Base-by-base conservation (phyloP, 2,113 vertebrate genomes). In the Etheostoma spectabile region DNA sequence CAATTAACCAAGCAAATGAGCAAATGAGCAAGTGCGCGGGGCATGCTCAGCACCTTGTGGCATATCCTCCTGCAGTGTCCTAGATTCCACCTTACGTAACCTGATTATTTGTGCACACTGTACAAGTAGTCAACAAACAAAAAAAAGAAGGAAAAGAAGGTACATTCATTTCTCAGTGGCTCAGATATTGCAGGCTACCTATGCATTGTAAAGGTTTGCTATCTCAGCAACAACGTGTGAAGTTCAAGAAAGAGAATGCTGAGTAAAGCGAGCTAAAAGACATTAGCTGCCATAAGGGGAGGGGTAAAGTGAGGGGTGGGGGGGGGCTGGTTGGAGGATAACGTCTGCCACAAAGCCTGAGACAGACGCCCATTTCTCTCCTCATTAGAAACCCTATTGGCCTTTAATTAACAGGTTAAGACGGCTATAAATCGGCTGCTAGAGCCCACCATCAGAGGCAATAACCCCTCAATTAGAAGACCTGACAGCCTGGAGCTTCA, bases 61-160 rank as follows among this genome's bases (percentile, higher is more conserved):
- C 77, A 61, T 77, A 69, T 79, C 76, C 74, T 70, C 55, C 86
- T 70, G 89, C 77, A 18, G 77, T 56, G 88, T 83, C 88, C 92
- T 88, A 93, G 80, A 91, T 91, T 88, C 78, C 69, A 38, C 84
- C 75, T 91, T 91, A 85, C 8, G 52, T 76, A 92, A 92, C 82
- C 82, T 49, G 61, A 83, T 88, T 91, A 86, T 83, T 89, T 86
- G 83, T 76, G 84, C 77, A 84, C 75, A 63, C 66, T 65, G 45
- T 46, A 78, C 83, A 90, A 83, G 87, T 76, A 77, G 52, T 77
- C 76, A 70, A 83, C 75, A 86, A 88, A 87, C 76, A 76, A 64
- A 82, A 73, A 52, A 11, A 49, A 64, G 3, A 21, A 30, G 7
- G 2, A 51, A 22, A 78, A 77, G 10, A 75, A 62, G 42, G 63